Base-by-base conservation (phyloP, 1,140 invertebrate species). In the Dendroctonus ponderosae region DNA sequence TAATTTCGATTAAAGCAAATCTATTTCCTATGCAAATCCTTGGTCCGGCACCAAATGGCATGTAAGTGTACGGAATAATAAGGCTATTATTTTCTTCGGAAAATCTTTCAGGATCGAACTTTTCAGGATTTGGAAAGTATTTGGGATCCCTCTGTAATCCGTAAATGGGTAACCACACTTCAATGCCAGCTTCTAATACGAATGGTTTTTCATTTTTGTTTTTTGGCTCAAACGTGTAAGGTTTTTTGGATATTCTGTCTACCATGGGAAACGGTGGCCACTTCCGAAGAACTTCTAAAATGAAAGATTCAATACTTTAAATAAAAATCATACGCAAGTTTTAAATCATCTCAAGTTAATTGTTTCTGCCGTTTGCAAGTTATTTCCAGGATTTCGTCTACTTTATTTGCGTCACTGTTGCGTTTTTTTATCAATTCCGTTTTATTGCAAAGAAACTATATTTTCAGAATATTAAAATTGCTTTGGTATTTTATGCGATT, bases 31-130 rank as follows among this genome's bases (percentile, higher is more conserved):
- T 66, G 51, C 71, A 78, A 67, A 70, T 76, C 67, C 83, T 75
- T 5, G 80, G 79, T 5, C 84, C 84, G 38, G 80, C 78, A 12
- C 83, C 84, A 74, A 87, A 87, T 4, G 86, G 85, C 11, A 86
- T 72, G 72, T 80, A 86, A n/a, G 79, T 67, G 61, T 77, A 80
- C 3, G 72, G 78, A 64, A 76, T 79, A 53, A 84, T 76, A 8
- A 70, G 71, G 4, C 53, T 37, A 66, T 67, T 72, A 41, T 75
- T 75, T 53, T 69, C 70, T 46, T 70, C 69, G 38, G 49, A 68
- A 61, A 75, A 75, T 39, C 73, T 50, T 50, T 71, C 72, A 11
- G 74, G 72, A 52, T 72, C 62, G 11, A 74, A 74, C 57, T 68
- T 68, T 5, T 74, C 69, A 11, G 73, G 73, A 42, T 72, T 42